These are phyloP conservation scores for Lacanobia wlatinum DNA, from an alignment of 2,888 invertebrate genomes.

Conservation along the genomic window DNA sequence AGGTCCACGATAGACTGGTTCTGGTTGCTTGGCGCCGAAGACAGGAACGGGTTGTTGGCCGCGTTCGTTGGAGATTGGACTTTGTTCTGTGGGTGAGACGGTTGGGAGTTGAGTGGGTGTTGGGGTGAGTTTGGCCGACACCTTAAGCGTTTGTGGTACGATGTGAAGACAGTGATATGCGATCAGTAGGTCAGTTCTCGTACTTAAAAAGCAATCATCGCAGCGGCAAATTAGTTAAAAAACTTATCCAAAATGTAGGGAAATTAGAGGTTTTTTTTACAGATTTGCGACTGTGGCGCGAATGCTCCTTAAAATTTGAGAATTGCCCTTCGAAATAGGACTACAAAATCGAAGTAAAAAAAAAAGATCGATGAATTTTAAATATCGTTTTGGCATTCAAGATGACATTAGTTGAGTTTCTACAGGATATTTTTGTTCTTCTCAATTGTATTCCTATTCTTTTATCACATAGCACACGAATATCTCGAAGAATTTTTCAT, in stretches of 20 bases:
- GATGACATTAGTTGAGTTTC: too few relatives aligned
- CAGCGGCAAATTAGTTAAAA: too few relatives aligned
- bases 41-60: conserved; percentile 96
- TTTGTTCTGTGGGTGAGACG: conserved; percentile 89
- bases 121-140: conserved; percentile 34
- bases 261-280: too few relatives aligned
- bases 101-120: neutral
- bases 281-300: too few relatives aligned
- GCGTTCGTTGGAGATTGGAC: conserved; percentile 94
- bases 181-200: neutral
- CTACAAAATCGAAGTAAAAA: too few relatives aligned
- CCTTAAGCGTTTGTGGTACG: conserved; percentile 43
- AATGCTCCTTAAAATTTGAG: too few relatives aligned
- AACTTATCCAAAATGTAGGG: too few relatives aligned
- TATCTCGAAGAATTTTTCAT: neutral
- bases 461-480: conserved; percentile 3
- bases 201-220: too few relatives aligned
- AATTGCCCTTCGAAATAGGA: too few relatives aligned
- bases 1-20: conserved; percentile 93
- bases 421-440: too few relatives aligned
- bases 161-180: conserved; percentile 6
- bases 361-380: too few relatives aligned
- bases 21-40: conserved; percentile 91
- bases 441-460: neutral
- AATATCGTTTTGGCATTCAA: too few relatives aligned